Evolutionary conservation across 2,797 vertebrate species (phyloP), one percentile per base, ranked within the genome.

Genomic region (Benthosema pterotum): DNA sequence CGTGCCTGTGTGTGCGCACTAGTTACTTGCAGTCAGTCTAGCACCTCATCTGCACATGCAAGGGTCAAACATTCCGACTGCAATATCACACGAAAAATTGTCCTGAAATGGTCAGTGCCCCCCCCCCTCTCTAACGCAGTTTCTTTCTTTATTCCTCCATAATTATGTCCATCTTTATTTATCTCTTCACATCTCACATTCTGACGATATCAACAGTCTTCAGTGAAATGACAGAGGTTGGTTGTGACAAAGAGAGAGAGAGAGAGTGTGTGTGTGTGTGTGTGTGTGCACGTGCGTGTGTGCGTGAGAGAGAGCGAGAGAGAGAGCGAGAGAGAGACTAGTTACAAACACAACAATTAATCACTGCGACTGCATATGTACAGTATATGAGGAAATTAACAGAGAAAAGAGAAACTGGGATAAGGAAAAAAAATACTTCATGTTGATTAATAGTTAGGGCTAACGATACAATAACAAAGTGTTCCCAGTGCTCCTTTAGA

Each of bases 401-500:
- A 32, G 28, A 32, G 3, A 32, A 32, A 32, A 6, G 28, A 32
- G 5, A 38, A 38, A 38, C 32, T 2, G 8, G 6, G 32, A 38
- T 38, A 38, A 6, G 6, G 32, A 38, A 38, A 9, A 28, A 5
- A 1, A 38, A 19, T 5, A 32, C 7, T 9, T 38, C 32, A 38
- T 38, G 32, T 38, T 38, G 32, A 11, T 9, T 9, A 38, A 38
- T 38, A 71, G 28, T 62, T 7, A 7, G 43, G 25, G 65, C 5
- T 8, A 7, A 38, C 11, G 52, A 65, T 52, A 66, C 32, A 22
- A 56, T 71, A 77, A 87, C 84, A 85, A 83, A 74, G 75, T 75
- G 72, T 86, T 84, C 80, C 77, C 78, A 85, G 69, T 85, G 70
- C 66, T 74, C 25, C 0, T 9, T 56, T 68, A 58, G 60, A 71